These are phyloP conservation scores for Acropora yongei DNA, from an alignment of 64 coral and sea anemone species.

Conservation along the genomic window DNA sequence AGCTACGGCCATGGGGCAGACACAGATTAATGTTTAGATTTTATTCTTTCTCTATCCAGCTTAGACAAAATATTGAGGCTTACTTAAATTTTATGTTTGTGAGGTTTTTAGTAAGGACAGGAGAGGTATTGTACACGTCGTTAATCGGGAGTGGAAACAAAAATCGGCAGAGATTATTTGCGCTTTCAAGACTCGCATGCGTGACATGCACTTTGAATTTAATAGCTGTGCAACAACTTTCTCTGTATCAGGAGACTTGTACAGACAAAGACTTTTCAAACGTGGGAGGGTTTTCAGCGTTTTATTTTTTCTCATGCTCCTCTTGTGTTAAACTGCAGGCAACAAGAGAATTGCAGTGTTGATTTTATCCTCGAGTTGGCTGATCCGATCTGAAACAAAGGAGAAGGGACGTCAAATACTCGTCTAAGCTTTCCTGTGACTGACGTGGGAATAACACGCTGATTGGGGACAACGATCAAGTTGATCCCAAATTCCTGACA, in stretches of 20 bases:
- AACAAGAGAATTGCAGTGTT: constrained; percentile 6
- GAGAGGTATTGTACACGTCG: background rate
- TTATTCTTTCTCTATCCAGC: background rate
- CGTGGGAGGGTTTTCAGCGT: background rate
- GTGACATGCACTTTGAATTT: background rate
- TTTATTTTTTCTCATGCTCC: background rate
- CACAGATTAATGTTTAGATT: background rate
- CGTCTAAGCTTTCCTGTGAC: background rate
- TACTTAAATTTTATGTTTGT: constrained; percentile 24
- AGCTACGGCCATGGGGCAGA: too few relatives aligned
- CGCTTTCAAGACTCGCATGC: too few relatives aligned
- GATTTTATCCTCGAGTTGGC: constrained; percentile 9
- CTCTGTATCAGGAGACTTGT: too few relatives aligned
- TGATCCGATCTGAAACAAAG: background rate
- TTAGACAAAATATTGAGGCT: too few relatives aligned
- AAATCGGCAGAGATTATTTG: background rate
- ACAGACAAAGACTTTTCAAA: too few relatives aligned
- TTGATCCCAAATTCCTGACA: background rate
- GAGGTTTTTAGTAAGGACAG: background rate
- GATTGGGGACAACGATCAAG: background rate
- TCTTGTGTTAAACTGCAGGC: background rate
- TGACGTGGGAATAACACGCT: background rate
- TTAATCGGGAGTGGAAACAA: constrained; percentile 11
- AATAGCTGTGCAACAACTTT: background rate
- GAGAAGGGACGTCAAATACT: background rate